Base-by-base conservation (phyloP, 2,888 invertebrate genomes). In the Callyntrura guangdongensis region DNA sequence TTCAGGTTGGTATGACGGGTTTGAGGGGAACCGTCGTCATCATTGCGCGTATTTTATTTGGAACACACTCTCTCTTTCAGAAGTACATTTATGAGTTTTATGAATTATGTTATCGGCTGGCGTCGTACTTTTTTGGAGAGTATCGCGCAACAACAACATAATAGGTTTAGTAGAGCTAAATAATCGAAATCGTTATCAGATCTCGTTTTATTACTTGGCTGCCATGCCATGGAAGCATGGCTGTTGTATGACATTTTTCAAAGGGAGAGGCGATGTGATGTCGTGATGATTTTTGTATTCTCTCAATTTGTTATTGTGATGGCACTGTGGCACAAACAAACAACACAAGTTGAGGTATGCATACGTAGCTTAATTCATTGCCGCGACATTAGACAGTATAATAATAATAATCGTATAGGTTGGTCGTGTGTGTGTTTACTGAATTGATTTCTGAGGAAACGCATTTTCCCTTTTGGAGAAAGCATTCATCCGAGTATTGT, bases 181-280 rank as follows among this genome's bases (percentile, higher is more conserved):
- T 64, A 64, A 64, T 64, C 61, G 61, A 64, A 64, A 64, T 59
- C 59, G 61, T 64, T 64, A 64, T 64, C 61, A 64, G 61, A 64
- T 64, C 61, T 3, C 1, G 6, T 64, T 64, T 64, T 64, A 64
- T 56, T 56, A 36, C 36, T 36, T 36, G 6, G 36, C 36, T 36
- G 36, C 36, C 36, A 36, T 36, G n/a, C n/a, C n/a, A n/a, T n/a
- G n/a, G n/a, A n/a, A n/a, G n/a, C n/a, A n/a, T n/a, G n/a, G n/a
- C n/a, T n/a, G n/a, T n/a, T n/a, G n/a, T n/a, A n/a, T n/a, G n/a
- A n/a, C n/a, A n/a, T n/a, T n/a, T n/a, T n/a, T n/a, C n/a, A n/a
- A n/a, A n/a, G n/a, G n/a, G n/a, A n/a, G n/a, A n/a, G n/a, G n/a
- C n/a, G n/a, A n/a, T 36, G 36, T 36, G 36, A 36, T 36, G 36